Evolutionary conservation across 2,113 vertebrate genomes (phyloP), one percentile per base, ranked within the genome.

Genomic region (Antigone vipio): DNA sequence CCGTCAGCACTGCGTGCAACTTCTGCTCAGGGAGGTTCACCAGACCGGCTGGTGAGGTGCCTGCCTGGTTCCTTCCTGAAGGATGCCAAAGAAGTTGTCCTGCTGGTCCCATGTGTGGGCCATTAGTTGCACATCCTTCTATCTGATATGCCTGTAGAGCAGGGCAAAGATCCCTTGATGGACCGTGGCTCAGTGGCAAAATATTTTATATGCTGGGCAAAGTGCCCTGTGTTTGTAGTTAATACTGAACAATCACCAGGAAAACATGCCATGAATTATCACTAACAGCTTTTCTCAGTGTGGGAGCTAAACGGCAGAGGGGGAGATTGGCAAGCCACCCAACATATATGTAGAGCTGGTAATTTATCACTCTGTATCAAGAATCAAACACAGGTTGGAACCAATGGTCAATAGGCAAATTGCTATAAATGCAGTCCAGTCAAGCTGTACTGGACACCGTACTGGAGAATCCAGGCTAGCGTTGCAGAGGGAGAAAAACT

Each of bases 1-100:
- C 30, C 4, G 0, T 27, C 5, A 5, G 50, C 35, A 24, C 24
- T 35, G 9, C 0, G 5, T 44, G 34, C 22, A 55, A 4, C 6
- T n/a, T 38, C 42, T 88, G 62, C 29, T 21, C 12, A 3, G 71
- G 4, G 52, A 85, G 47, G 13, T 20, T 75, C 47, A 53, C 20
- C 44, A 29, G 17, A 23, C 6, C 4, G 4, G 4, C 20, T 20
- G 27, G 24, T 22, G 44, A 76, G 47, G 9, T 42, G 11, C n/a
- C 44, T 85, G 30, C 21, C 32, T 79, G 52, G 7, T 38, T 47
- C 21, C 12, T 73, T 75, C 62, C 60, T 69, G 45, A 42, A 42
- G 40, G 40, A 42, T 42, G 40, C 15, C 64, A 42, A 47, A 83
- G 29, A 56, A 12, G 9, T 8, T 55, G 12, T 63, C 38, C n/a